Evolutionary conservation across 2,113 vertebrate genomes (phyloP).

Genomic region (Machaerirhynchus nigripectus): DNA sequence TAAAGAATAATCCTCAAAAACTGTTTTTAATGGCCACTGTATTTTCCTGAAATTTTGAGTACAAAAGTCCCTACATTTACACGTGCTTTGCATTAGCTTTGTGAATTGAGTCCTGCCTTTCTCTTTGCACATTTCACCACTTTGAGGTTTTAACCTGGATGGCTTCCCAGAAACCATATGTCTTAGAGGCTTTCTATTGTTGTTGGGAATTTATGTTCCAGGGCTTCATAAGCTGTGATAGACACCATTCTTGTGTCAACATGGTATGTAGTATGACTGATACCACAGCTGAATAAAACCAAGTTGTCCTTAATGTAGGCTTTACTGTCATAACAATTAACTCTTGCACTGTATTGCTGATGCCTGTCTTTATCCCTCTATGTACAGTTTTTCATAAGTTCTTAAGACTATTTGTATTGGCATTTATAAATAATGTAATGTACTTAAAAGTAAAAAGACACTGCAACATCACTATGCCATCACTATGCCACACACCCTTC

Average conservation of each 20-base stretch:
- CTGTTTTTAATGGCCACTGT: neutral
- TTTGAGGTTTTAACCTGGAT: constrained; percentile 38
- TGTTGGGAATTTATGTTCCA: neutral
- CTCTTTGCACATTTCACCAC: constrained; percentile 35
- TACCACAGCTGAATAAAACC: neutral
- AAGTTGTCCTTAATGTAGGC: neutral
- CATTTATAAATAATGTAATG: neutral
- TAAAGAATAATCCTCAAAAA: constrained; percentile 8
- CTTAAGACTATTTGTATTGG: neutral
- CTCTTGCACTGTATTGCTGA: neutral
- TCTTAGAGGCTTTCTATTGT: constrained; percentile 24
- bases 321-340: neutral
- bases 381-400: neutral
- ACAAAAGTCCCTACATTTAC: neutral
- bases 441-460: neutral
- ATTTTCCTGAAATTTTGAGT: constrained; percentile 18
- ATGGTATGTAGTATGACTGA: neutral
- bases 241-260: neutral
- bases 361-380: neutral
- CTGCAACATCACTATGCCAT: neutral
- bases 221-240: neutral
- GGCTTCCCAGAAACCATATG: constrained; percentile 29
- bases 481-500: neutral
- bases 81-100: constrained; percentile 26
- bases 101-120: constrained; percentile 1